These are phyloP conservation scores for Eupithecia dodoneata DNA, from an alignment of 2,888 invertebrate genomes.

Conservation along the genomic window DNA sequence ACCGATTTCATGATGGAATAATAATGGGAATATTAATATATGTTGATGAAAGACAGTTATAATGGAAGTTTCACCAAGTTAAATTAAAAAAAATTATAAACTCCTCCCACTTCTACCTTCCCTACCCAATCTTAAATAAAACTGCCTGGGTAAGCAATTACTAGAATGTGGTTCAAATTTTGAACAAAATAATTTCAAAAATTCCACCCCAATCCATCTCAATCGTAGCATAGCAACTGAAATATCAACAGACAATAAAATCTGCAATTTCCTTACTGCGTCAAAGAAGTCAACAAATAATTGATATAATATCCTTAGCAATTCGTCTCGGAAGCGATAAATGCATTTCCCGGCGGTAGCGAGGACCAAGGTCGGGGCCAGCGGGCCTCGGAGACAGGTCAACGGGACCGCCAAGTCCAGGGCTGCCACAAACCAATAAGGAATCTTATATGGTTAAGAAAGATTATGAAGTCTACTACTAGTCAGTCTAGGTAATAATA, in stretches of 20 bases:
- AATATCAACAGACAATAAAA: background rate
- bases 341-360: slow-evolving; percentile 23
- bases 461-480: background rate
- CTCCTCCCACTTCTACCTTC: background rate
- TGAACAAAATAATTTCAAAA: background rate
- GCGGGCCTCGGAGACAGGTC: slow-evolving; percentile 30
- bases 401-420: slow-evolving; percentile 3
- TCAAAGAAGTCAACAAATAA: background rate
- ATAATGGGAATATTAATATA: background rate
- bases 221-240: background rate
- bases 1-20: background rate
- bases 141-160: too few species aligned
- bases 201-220: background rate
- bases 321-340: slow-evolving; percentile 15
- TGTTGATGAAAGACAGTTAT: background rate
- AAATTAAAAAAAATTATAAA: background rate
- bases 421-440: background rate
- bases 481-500: too few species aligned
- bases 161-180: background rate
- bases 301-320: background rate
- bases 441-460: background rate
- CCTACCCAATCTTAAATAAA: too few species aligned
- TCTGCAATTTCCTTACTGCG: background rate
- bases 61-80: background rate
- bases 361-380: slow-evolving; percentile 29